A percentile compares a stretch with the other conserved stretches of the same genome.
phyloP scores from a whole-genome alignment of 1,140 invertebrate species.

The Amphibalanus amphitrite region DNA sequence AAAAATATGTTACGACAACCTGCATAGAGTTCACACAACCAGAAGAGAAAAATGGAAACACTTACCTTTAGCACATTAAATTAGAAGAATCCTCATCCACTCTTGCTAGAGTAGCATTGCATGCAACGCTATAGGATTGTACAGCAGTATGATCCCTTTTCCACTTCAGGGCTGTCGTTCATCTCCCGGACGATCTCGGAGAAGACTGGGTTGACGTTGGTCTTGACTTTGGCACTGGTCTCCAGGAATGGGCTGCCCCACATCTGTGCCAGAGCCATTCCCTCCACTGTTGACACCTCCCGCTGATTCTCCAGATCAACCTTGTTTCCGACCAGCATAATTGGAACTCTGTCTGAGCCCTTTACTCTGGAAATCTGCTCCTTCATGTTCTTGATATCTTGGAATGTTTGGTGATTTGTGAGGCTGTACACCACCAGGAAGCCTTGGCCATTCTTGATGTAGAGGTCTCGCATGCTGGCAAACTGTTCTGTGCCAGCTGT shows the following conservation, averaged over 20 bases:
- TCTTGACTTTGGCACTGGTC: conserved; percentile 94
- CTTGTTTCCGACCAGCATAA: conserved; percentile 88
- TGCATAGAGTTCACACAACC: too few relatives aligned
- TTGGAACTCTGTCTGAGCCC: conserved; percentile 83
- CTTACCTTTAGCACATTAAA: neutral
- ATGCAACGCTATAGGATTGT: conserved; percentile 36
- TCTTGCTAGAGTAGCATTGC: neutral
- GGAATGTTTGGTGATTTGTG: conserved; percentile 81
- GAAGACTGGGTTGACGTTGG: conserved; percentile 98
- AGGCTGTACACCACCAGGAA: conserved; percentile 96
- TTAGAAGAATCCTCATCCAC: neutral
- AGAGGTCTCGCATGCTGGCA: conserved; percentile 98
- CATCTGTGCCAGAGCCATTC: conserved; percentile 60
- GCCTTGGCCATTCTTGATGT: conserved; percentile 99
- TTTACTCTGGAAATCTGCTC: conserved; percentile 98
- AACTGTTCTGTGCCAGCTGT: conserved; percentile 99
- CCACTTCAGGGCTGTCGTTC: conserved; percentile 87
- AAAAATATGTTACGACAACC: neutral
- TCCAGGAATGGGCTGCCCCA: conserved; percentile 97
- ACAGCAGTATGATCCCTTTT: conserved; percentile 86
- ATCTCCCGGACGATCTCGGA: conserved; percentile 98
- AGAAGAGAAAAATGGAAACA: neutral
- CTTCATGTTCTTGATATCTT: conserved; percentile 98
- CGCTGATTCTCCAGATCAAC: conserved; percentile 76
- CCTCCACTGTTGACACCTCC: conserved; percentile 38